Conservation (phyloP, 2,888 invertebrate species). For the Julus scanicus region DNA sequence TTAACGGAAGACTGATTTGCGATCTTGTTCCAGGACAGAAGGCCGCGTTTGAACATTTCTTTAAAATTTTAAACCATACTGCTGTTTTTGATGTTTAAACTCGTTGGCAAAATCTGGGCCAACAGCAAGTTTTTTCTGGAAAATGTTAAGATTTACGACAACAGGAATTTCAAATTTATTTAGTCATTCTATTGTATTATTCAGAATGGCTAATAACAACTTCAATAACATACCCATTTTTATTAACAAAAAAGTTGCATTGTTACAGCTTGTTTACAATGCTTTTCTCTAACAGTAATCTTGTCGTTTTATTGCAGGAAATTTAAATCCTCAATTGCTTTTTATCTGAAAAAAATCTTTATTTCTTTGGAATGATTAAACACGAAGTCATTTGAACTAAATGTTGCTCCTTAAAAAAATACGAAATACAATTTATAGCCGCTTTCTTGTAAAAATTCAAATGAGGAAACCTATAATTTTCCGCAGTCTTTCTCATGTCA, state of each 20-base stretch:
- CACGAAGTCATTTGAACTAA: slow-evolving; percentile 30
- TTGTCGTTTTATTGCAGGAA: neutral
- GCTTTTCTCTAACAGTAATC: neutral
- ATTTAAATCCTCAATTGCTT: slow-evolving; percentile 22
- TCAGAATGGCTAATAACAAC: slow-evolving; percentile 10
- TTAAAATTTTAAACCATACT: neutral
- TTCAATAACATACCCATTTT: neutral
- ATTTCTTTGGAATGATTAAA: neutral
- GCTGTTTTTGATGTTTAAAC: neutral
- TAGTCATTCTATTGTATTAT: neutral
- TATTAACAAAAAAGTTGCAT: neutral
- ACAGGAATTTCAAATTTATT: neutral
- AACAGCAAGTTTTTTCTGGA: neutral
- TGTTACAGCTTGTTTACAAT: neutral
- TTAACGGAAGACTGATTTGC: neutral
- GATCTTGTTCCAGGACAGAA: neutral
- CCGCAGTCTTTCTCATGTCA: neutral
- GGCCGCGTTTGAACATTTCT: slow-evolving; percentile 27
- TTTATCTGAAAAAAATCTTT: neutral
- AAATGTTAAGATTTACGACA: neutral
- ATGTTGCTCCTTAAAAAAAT: neutral
- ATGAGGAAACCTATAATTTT: slow-evolving; percentile 29
- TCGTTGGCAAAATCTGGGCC: neutral
- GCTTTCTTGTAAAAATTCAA: neutral
- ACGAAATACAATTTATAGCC: neutral